Evolutionary conservation across 2,113 vertebrate genomes (phyloP).

Genomic region (Malurus elegans): DNA sequence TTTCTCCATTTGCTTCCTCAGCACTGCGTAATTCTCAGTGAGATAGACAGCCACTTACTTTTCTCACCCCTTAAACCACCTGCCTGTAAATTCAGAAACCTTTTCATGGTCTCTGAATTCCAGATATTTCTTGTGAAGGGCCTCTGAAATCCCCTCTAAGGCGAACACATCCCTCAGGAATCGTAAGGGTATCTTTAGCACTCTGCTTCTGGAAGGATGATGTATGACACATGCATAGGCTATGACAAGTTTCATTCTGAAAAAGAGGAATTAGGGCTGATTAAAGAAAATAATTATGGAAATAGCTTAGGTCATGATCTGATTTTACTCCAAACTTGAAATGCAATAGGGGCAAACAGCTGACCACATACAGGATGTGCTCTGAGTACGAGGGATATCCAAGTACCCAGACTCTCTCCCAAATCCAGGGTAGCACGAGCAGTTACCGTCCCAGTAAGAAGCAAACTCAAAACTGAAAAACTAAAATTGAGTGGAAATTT

Average conservation of each 20-base stretch:
- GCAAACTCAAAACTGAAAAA: background rate
- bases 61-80: background rate
- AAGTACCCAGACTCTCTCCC: background rate
- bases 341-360: constrained; percentile 40
- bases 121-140: background rate
- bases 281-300: constrained; percentile 29
- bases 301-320: constrained; percentile 42
- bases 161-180: background rate
- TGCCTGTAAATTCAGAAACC: constrained; percentile 2
- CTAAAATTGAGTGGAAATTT: background rate
- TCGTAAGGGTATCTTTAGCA: background rate
- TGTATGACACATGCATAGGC: background rate
- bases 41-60: background rate
- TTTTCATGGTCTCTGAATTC: constrained; percentile 1
- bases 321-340: constrained; percentile 39
- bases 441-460: accelerated
- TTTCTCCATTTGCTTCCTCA: background rate
- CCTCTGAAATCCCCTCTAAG: background rate
- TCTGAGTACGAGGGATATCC: background rate
- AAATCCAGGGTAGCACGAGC: accelerated
- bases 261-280: background rate
- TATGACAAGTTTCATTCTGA: background rate
- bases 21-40: background rate
- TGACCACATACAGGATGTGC: background rate
- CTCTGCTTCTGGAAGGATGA: background rate